A percentile compares a stretch with the other conserved stretches of the same genome.
Evolutionary conservation across 64 coral and sea anemone genomes (phyloP).

Genomic region (Porites lutea): DNA sequence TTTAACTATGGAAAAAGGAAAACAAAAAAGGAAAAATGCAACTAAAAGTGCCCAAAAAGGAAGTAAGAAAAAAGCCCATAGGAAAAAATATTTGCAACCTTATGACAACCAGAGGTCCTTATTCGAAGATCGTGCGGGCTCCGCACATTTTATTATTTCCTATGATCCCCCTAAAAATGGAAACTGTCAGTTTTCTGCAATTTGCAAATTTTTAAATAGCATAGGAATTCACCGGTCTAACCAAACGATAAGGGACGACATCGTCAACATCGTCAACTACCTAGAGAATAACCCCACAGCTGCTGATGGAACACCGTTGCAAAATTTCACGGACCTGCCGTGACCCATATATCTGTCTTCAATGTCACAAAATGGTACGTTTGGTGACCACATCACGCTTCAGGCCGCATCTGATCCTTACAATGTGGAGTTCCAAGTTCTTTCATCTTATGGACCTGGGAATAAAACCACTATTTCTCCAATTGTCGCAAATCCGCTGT

Average conservation of each 20-base stretch:
- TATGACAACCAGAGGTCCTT: neutral
- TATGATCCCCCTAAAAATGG: conserved; percentile 34
- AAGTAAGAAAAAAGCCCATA: neutral
- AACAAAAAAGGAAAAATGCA: neutral
- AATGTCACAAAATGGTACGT: conserved; percentile 52
- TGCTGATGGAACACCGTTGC: conserved; percentile 27
- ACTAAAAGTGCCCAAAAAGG: neutral
- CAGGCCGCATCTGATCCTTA: conserved; percentile 25
- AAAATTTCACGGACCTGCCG: conserved; percentile 5
- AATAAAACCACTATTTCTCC: neutral
- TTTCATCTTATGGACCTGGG: conserved; percentile 39
- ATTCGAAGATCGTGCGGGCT: neutral
- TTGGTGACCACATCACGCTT: conserved; percentile 46
- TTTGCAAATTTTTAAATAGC: neutral
- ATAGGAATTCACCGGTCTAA: conserved; percentile 27
- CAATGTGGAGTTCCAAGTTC: conserved; percentile 21
- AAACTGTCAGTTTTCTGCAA: conserved; percentile 52
- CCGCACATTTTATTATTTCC: neutral
- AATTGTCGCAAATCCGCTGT: neutral
- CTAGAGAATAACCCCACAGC: conserved; percentile 2
- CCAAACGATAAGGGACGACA: conserved; percentile 23
- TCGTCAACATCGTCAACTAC: conserved; percentile 22
- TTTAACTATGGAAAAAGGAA: conserved; percentile 17
- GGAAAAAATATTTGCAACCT: neutral
- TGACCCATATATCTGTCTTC: conserved; percentile 5